Evolutionary conservation across 2,113 vertebrate genomes (phyloP).

Genomic region (Acrocephalus kingi): DNA sequence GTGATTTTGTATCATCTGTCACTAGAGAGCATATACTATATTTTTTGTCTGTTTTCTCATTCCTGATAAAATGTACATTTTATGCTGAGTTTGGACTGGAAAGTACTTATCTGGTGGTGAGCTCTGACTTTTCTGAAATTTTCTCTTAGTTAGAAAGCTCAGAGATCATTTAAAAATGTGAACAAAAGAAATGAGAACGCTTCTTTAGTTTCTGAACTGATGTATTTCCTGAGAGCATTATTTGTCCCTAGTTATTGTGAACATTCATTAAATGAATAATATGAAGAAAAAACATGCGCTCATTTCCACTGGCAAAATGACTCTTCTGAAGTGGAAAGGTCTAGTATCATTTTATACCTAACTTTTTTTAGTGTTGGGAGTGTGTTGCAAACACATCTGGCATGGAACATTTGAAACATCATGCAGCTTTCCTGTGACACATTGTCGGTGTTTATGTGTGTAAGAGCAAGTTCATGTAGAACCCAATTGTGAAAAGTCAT

Average conservation of each 20-base stretch:
- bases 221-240: background rate
- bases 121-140: background rate
- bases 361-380: background rate
- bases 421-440: background rate
- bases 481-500: background rate
- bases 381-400: background rate
- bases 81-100: background rate
- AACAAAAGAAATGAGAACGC: background rate
- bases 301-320: background rate
- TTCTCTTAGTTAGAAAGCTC: background rate
- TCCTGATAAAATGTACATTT: background rate
- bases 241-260: background rate
- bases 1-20: background rate
- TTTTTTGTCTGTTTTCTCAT: background rate
- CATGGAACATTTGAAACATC: background rate
- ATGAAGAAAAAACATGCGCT: fast-evolving
- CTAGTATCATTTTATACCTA: background rate
- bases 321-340: background rate
- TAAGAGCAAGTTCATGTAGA: background rate
- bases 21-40: background rate
- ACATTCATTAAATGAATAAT: background rate
- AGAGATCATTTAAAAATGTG: background rate
- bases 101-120: background rate
- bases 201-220: background rate
- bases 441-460: background rate